Percentiles rank a stretch among this genome's conserved stretches.
phyloP scores from a whole-genome alignment of 2,113 vertebrate genomes.

The Natator depressus region DNA sequence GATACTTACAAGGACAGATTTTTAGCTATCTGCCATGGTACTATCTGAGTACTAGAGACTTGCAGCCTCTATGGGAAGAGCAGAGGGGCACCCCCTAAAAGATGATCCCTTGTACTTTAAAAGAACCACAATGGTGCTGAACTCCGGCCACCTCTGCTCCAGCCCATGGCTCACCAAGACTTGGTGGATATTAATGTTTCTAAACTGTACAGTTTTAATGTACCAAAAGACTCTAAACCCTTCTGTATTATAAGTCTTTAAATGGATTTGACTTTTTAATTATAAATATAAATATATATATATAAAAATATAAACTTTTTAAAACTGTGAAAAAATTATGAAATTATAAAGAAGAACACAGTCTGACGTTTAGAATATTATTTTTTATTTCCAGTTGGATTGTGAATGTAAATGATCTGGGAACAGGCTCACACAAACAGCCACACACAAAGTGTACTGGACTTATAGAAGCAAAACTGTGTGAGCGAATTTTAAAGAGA shows the following conservation, averaged over 20 bases:
- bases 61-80: not conserved
- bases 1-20: slow-evolving; percentile 9
- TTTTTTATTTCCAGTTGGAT: slow-evolving; percentile 86
- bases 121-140: slow-evolving; percentile 79
- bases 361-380: slow-evolving; percentile 84
- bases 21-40: slow-evolving; percentile 12
- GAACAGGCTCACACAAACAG: slow-evolving; percentile 70
- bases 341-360: slow-evolving; percentile 80
- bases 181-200: slow-evolving; percentile 54
- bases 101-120: slow-evolving; percentile 51
- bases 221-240: slow-evolving; percentile 76
- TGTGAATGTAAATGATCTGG: slow-evolving; percentile 82
- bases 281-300: slow-evolving; percentile 88
- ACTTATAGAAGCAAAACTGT: slow-evolving; percentile 77
- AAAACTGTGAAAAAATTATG: slow-evolving; percentile 85
- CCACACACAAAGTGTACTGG: slow-evolving; percentile 75
- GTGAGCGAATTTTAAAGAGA: slow-evolving; percentile 80
- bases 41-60: not conserved
- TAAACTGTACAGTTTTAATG: slow-evolving; percentile 84
- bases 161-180: slow-evolving; percentile 18
- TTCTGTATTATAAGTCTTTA: slow-evolving; percentile 82
- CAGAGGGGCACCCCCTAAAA: not conserved
- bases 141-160: slow-evolving; percentile 49
- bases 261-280: slow-evolving; percentile 85
- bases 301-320: slow-evolving; percentile 86